Evolutionary conservation across 2,113 vertebrate genomes (phyloP).

Genomic region (Hippoglossus stenolepis): DNA sequence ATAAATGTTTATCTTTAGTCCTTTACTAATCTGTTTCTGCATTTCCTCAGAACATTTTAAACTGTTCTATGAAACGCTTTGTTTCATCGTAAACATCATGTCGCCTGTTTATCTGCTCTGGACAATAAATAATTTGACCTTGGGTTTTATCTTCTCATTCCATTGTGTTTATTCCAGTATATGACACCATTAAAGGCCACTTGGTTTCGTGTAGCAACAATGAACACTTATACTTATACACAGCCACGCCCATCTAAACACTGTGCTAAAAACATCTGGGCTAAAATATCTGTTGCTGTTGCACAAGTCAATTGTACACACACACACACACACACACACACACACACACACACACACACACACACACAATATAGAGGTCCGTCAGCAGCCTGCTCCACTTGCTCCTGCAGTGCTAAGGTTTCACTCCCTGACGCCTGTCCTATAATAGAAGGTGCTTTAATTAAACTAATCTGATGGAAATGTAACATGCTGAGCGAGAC

Average conservation of each 20-base stretch:
- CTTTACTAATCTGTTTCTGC: too few relatives aligned
- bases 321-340: conserved; percentile 13
- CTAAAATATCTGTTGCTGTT: conserved; percentile 54
- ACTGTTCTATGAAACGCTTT: too few relatives aligned
- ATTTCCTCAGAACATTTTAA: too few relatives aligned
- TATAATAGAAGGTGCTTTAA: conserved; percentile 73
- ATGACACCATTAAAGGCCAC: conserved; percentile 14
- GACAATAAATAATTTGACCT: conserved; percentile 26
- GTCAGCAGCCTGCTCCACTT: conserved; percentile 34
- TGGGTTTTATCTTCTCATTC: conserved; percentile 1
- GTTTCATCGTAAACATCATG: background rate
- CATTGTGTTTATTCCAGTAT: conserved; percentile 21
- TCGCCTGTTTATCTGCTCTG: background rate
- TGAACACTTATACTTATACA: conserved; percentile 35
- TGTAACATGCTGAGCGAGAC: conserved; percentile 32
- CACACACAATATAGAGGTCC: conserved; percentile 10
- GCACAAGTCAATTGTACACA: conserved; percentile 4
- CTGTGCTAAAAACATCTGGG: conserved; percentile 63
- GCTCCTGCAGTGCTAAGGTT: conserved; percentile 54
- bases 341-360: conserved; percentile 24
- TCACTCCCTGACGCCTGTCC: conserved; percentile 60
- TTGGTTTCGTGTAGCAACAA: background rate
- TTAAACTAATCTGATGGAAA: conserved; percentile 67
- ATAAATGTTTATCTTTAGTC: too few relatives aligned
- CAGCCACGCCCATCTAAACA: conserved; percentile 45